phyloP scores from a whole-genome alignment of 2,113 vertebrate genomes.

The Maccullochella peelii region DNA sequence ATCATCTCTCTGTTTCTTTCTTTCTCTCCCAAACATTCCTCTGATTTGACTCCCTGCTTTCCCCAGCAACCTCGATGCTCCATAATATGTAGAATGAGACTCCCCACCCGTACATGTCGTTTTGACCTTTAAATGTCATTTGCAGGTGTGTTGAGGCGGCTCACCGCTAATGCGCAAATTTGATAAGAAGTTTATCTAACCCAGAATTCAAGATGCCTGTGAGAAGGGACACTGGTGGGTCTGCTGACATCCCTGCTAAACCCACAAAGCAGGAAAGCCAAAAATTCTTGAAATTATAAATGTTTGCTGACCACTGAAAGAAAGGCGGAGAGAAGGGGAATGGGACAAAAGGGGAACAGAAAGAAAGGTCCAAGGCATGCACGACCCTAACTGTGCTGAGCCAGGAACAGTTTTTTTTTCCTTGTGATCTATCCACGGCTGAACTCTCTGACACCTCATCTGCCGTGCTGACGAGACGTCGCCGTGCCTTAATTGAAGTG shows the following conservation, averaged over 20 bases:
- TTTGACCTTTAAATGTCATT: constrained; percentile 81
- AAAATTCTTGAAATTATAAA: constrained; percentile 50
- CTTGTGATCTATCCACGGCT: constrained; percentile 74
- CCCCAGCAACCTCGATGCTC: constrained; percentile 37
- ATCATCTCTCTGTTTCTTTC: constrained; percentile 14
- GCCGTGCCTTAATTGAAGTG: constrained; percentile 85
- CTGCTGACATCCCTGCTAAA: constrained; percentile 21
- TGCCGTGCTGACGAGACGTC: constrained; percentile 80
- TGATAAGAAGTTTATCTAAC: constrained; percentile 70
- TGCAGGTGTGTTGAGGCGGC: constrained; percentile 70
- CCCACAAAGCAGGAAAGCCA: constrained; percentile 19
- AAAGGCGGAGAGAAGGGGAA: constrained; percentile 19
- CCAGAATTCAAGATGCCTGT: constrained; percentile 39
- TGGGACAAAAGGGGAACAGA: constrained; percentile 44
- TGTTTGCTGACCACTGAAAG: constrained; percentile 23
- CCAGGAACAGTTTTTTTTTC: constrained; percentile 69
- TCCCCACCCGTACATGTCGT: constrained; percentile 52
- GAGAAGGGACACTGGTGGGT: constrained; percentile 21
- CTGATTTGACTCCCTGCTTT: constrained; percentile 48
- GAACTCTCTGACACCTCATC: constrained; percentile 86
- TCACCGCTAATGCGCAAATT: constrained; percentile 69
- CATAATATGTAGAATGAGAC: constrained; percentile 53
- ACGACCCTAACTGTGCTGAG: constrained; percentile 77
- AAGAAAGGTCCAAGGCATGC: constrained; percentile 54
- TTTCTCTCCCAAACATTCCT: constrained; percentile 39